phyloP scores from a whole-genome alignment of 2,888 invertebrate genomes.

The Philhelius pedissequus region DNA sequence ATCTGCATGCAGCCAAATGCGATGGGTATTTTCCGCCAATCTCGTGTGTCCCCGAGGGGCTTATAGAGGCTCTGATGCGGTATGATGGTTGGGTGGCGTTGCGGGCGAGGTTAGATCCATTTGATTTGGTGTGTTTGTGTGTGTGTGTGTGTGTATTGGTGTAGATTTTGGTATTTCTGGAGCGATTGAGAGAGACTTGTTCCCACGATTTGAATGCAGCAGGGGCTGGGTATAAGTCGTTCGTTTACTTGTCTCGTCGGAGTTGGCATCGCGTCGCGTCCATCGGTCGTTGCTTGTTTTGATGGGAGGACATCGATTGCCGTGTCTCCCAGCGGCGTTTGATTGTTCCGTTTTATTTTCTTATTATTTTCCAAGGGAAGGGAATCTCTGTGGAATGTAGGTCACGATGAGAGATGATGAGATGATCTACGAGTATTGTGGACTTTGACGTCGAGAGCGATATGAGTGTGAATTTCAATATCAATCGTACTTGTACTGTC shows the following conservation, averaged over 20 bases:
- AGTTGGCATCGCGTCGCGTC: no score
- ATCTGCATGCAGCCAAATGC: conserved; percentile 56
- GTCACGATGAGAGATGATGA: conserved; percentile 40
- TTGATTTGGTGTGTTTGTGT: conserved; percentile 42
- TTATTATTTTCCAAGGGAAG: neutral
- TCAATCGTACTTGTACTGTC: conserved; percentile 40
- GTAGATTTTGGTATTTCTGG: conserved; percentile 61
- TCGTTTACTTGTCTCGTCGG: neutral
- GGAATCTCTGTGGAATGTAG: conserved; percentile 47
- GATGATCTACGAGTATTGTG: conserved; percentile 24
- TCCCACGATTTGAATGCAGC: conserved; percentile 59
- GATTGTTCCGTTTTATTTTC: conserved; percentile 42
- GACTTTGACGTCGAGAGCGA: conserved; percentile 37
- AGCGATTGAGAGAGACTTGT: conserved; percentile 59
- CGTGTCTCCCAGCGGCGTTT: conserved; percentile 65
- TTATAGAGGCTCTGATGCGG: conserved; percentile 4
- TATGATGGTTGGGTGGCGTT: conserved; percentile 3
- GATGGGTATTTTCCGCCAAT: conserved; percentile 50
- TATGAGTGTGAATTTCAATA: conserved; percentile 55
- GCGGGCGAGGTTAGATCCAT: conserved; percentile 55
- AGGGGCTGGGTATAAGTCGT: conserved; percentile 59
- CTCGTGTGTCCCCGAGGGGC: conserved; percentile 59
- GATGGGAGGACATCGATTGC: conserved; percentile 60
- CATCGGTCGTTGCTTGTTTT: conserved; percentile 10
- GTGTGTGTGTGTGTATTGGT: conserved; percentile 51